Evolutionary conservation across 2,797 vertebrate genomes (phyloP).

Genomic region (Chelonia mydas): DNA sequence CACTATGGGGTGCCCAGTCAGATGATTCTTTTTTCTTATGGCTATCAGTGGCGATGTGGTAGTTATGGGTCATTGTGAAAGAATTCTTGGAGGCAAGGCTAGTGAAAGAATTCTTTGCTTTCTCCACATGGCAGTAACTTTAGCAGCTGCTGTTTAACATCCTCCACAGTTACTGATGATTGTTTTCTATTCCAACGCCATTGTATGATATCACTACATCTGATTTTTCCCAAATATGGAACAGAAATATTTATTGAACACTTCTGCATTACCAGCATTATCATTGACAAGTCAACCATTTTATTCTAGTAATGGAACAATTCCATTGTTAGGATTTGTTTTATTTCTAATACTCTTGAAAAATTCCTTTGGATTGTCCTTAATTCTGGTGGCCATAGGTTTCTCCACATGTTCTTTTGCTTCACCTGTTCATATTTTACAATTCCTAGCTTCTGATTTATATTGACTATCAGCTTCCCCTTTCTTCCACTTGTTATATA

Average conservation of each 20-base stretch:
- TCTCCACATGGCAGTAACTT: background rate
- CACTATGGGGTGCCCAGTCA: background rate
- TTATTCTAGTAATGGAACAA: background rate
- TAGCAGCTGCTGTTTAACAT: background rate
- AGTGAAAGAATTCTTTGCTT: background rate
- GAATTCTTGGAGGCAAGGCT: background rate
- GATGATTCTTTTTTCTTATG: too few species aligned
- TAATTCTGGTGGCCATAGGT: background rate
- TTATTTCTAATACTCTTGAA: background rate
- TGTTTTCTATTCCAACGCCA: too few species aligned
- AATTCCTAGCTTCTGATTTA: background rate
- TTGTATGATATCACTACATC: too few species aligned
- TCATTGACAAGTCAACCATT: background rate
- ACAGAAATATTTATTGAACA: background rate
- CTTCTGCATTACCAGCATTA: background rate
- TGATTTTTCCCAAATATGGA: background rate
- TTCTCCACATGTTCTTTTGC: background rate
- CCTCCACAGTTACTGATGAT: background rate
- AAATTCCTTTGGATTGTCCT: background rate
- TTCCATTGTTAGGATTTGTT: background rate
- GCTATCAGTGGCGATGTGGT: background rate
- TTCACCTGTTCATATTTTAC: background rate
- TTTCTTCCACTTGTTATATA: too few species aligned
- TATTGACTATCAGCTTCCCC: background rate
- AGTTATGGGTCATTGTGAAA: background rate